Evolutionary conservation across 37 sponge, comb jelly and placozoan species (phyloP).

Genomic region (Aplysina aerophoba): DNA sequence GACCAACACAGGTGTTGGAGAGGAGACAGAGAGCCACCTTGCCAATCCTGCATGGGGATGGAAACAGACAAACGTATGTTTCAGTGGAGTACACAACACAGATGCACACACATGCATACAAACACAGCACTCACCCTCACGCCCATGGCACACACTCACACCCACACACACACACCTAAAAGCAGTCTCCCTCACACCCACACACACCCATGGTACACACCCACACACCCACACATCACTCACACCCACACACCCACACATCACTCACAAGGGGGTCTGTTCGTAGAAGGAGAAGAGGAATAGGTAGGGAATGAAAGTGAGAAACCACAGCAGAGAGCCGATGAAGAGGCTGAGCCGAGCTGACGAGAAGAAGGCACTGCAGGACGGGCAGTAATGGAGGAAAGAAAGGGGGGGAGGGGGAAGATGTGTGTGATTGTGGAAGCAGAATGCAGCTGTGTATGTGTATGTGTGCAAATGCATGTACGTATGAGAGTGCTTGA

Average conservation of each 20-base stretch:
- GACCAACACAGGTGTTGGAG: constrained; percentile 32
- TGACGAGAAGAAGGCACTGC: constrained; percentile 84
- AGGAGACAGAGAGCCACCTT: not conserved
- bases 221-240: too few species aligned
- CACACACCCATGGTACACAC: too few species aligned
- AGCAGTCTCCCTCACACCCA: too few species aligned
- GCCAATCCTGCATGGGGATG: not conserved
- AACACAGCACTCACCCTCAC: too few species aligned
- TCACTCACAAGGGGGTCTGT: constrained; percentile 40
- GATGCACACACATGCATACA: too few species aligned
- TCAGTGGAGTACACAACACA: not conserved
- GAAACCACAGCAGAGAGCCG: constrained; percentile 75
- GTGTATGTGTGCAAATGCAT: too few species aligned
- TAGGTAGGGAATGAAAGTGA: constrained; percentile 66
- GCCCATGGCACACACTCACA: too few species aligned
- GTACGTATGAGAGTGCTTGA: too few species aligned
- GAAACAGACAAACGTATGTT: not conserved
- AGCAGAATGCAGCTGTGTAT: too few species aligned
- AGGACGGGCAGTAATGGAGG: constrained; percentile 2
- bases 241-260: constrained; percentile 59
- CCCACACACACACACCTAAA: too few species aligned
- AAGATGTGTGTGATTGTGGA: not conserved
- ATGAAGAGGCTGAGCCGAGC: constrained; percentile 72
- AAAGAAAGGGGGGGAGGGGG: not conserved
- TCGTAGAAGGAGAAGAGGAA: constrained; percentile 49